These are phyloP conservation scores for Danionella cerebrum DNA, from an alignment of 2,113 vertebrate species.

Conservation along the genomic window DNA sequence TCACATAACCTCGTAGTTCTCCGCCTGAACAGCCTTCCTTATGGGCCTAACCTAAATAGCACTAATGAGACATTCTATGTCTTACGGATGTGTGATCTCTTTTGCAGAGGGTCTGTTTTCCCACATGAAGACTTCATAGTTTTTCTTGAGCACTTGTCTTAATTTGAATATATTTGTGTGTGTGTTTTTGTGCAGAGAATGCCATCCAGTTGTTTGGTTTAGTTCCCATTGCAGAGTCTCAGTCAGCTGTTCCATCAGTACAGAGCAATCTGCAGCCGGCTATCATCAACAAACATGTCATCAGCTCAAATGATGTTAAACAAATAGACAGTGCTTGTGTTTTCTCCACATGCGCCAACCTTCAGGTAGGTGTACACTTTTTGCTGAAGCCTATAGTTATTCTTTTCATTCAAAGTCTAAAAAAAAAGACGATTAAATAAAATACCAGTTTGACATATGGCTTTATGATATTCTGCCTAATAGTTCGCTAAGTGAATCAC, in stretches of 20 bases:
- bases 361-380: conserved; percentile 50
- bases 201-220: conserved; percentile 87
- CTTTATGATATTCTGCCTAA: too few species aligned
- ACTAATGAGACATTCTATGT: background rate
- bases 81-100: background rate
- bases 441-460: too few species aligned
- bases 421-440: too few species aligned
- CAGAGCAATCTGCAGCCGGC: conserved; percentile 49
- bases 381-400: too few species aligned
- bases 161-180: background rate
- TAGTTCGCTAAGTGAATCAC: too few species aligned
- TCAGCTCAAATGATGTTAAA: conserved; percentile 71
- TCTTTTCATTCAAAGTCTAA: too few species aligned
- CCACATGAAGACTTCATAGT: background rate
- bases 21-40: background rate
- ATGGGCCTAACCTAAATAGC: conserved; percentile 7
- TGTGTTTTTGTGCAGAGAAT: conserved; percentile 46
- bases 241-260: conserved; percentile 43
- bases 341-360: conserved; percentile 64
- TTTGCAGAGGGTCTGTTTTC: background rate
- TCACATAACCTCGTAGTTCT: background rate
- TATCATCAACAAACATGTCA: conserved; percentile 58
- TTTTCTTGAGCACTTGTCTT: background rate
- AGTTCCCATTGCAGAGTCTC: conserved; percentile 54
- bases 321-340: conserved; percentile 65